Conservation (phyloP, 2,888 invertebrate species). For the Zonitis immaculata region DNA sequence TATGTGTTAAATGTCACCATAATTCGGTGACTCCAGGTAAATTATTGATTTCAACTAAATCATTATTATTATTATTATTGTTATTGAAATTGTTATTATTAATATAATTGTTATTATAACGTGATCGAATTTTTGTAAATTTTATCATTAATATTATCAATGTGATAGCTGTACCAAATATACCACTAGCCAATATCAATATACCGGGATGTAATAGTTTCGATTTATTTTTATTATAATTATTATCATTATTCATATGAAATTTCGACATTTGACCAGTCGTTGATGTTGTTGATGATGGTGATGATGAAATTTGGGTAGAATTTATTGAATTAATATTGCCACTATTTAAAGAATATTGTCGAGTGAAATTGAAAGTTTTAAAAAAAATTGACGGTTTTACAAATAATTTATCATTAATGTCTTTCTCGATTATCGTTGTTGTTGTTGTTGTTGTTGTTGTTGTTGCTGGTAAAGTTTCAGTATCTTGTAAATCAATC, state of each 20-base stretch:
- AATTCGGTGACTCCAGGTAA: constrained; percentile 60
- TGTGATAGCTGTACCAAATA: constrained; percentile 55
- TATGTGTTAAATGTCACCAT: constrained; percentile 63
- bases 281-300: not conserved
- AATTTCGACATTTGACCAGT: constrained; percentile 40
- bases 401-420: too few species aligned
- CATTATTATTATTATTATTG: too few species aligned
- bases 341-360: too few species aligned
- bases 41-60: constrained; percentile 59
- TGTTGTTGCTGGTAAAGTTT: too few species aligned
- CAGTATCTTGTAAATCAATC: constrained; percentile 40
- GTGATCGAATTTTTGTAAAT: constrained; percentile 39
- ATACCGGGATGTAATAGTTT: constrained; percentile 53
- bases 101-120: not conserved
- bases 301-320: constrained; percentile 6
- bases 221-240: constrained; percentile 36
- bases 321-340: constrained; percentile 28
- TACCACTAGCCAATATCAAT: constrained; percentile 54
- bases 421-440: too few species aligned
- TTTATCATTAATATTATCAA: constrained; percentile 49
- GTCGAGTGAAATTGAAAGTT: too few species aligned
- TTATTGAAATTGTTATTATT: too few species aligned
- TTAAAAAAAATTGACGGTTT: too few species aligned
- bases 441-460: too few species aligned
- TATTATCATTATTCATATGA: constrained; percentile 34